Conservation (phyloP, 2,113 vertebrate species). For the Chaetodon trifascialis region DNA sequence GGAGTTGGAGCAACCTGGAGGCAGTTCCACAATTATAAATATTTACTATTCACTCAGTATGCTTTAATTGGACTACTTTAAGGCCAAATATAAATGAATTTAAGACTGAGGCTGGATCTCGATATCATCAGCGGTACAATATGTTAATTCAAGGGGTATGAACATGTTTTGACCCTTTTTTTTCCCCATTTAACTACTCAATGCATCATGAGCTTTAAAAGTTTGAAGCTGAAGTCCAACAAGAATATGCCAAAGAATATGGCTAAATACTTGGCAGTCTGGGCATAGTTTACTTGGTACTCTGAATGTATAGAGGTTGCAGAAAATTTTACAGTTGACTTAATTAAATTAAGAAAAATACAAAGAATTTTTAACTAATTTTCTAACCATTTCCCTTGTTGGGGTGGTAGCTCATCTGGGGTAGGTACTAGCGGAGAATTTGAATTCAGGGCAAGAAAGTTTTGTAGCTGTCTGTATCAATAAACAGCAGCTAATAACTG, state of each 20-base stretch:
- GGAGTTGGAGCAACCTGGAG: not conserved
- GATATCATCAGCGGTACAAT: not conserved
- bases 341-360: too few relatives aligned
- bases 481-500: not conserved
- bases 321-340: not conserved
- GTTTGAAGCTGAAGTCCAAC: not conserved
- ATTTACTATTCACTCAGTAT: not conserved
- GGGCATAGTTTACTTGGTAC: not conserved
- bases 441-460: not conserved
- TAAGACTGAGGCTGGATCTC: not conserved
- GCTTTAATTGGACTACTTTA: not conserved
- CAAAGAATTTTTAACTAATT: not conserved
- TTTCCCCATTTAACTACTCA: not conserved
- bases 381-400: not conserved
- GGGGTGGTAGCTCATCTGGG: not conserved
- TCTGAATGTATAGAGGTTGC: not conserved
- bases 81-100: not conserved
- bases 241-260: not conserved
- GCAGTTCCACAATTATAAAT: not conserved
- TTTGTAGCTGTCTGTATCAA: not conserved
- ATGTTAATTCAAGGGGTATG: not conserved
- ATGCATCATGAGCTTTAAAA: not conserved
- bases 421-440: not conserved
- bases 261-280: not conserved
- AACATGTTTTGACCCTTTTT: not conserved